Conservation (phyloP, 2,113 vertebrate species). For the Pachycephala philippinensis region DNA sequence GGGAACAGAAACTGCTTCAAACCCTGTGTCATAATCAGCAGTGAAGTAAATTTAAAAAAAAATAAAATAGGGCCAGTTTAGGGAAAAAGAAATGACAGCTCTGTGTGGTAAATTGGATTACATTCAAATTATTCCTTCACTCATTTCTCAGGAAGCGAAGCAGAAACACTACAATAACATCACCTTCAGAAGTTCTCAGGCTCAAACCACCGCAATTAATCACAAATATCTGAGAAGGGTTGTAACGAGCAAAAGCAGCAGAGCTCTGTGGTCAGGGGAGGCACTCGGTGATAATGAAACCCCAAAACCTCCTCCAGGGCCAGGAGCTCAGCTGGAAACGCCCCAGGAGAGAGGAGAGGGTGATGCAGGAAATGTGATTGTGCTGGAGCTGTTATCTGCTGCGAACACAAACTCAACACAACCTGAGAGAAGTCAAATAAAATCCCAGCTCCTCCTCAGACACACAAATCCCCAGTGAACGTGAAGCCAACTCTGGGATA, state of each 20-base stretch:
- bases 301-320: not conserved
- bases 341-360: not conserved
- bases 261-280: not conserved
- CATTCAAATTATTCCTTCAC: not conserved
- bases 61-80: not conserved
- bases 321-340: not conserved
- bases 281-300: not conserved
- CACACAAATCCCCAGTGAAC: accelerated
- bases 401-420: not conserved
- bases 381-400: not conserved
- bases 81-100: not conserved
- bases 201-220: constrained; percentile 15
- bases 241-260: not conserved
- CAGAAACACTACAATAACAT: not conserved
- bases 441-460: not conserved
- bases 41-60: not conserved
- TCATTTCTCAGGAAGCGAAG: not conserved
- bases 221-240: not conserved
- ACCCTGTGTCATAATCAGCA: not conserved
- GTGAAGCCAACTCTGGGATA: not conserved
- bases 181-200: constrained; percentile 22
- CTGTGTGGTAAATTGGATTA: not conserved
- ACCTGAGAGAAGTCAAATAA: not conserved
- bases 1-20: not conserved
- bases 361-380: not conserved